A percentile compares a stretch with the other conserved stretches of the same genome.
Conservation (phyloP, 1,140 invertebrate genomes). For the Hyles euphorbiae region DNA sequence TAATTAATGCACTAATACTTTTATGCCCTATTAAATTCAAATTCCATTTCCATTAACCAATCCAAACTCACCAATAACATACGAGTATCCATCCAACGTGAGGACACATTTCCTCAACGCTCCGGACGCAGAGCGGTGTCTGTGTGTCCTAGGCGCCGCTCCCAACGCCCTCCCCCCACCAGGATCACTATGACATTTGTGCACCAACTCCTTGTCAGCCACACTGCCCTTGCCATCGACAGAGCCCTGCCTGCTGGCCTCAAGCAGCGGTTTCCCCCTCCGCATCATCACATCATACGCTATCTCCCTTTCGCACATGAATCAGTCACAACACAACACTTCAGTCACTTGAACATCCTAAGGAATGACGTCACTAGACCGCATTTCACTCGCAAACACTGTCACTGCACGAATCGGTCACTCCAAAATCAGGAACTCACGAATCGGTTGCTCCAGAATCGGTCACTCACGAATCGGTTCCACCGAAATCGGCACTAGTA, state of each 20-base stretch:
- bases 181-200: slow-evolving; percentile 79
- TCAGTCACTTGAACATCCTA: not conserved
- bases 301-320: slow-evolving; percentile 38
- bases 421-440: not conserved
- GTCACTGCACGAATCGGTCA: no score
- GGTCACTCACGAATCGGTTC: no score
- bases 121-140: slow-evolving; percentile 65
- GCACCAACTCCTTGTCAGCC: slow-evolving; percentile 77
- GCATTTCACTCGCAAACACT: slow-evolving; percentile 12
- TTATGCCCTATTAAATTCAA: slow-evolving; percentile 3
- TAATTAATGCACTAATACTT: no score
- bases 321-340: slow-evolving; percentile 8
- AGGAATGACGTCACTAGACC: slow-evolving; percentile 13
- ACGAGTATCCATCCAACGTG: slow-evolving; percentile 86
- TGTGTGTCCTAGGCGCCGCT: slow-evolving; percentile 44
- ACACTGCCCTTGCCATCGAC: slow-evolving; percentile 71
- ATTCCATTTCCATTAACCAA: not conserved
- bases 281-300: slow-evolving; percentile 67
- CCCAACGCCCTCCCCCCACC: slow-evolving; percentile 62
- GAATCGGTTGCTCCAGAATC: no score
- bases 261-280: slow-evolving; percentile 61
- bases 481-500: not conserved
- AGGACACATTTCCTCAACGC: slow-evolving; percentile 84
- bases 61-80: slow-evolving; percentile 84
- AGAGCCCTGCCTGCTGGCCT: slow-evolving; percentile 67